Conservation (phyloP, 2,797 vertebrate genomes). For the Cynodonichthys magdalenae region DNA sequence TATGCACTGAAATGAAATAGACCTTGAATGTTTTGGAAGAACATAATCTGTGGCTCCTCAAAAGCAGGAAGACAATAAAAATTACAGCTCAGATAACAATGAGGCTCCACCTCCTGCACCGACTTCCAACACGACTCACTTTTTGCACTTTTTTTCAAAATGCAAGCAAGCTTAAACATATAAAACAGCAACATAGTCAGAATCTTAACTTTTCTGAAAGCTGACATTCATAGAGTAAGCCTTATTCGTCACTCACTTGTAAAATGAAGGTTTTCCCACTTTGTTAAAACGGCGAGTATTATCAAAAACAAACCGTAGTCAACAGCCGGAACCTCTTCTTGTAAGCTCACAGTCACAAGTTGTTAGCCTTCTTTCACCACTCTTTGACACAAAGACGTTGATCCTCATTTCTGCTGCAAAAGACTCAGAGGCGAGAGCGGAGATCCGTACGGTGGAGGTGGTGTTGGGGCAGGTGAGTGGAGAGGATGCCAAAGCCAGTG, state of each 20-base stretch:
- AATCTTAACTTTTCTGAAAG: conserved; percentile 1
- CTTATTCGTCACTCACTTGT: conserved; percentile 82
- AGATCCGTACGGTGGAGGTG: conserved; percentile 62
- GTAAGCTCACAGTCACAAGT: conserved; percentile 82
- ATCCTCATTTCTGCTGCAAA: conserved; percentile 84
- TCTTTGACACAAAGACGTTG: conserved; percentile 83
- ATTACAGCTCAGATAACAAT: conserved; percentile 37
- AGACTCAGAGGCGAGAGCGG: conserved; percentile 65
- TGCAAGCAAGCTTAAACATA: no score
- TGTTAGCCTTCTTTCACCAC: conserved; percentile 58
- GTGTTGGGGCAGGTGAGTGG: conserved; percentile 71
- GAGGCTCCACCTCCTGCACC: conserved; percentile 29
- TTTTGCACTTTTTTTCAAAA: no score
- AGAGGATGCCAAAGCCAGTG: conserved; percentile 73
- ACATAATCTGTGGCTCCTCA: conserved; percentile 28
- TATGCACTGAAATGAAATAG: conserved; percentile 26
- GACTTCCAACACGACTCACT: conserved; percentile 15
- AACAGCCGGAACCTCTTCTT: conserved; percentile 85
- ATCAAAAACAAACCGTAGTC: conserved; percentile 79
- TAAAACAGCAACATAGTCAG: not conserved
- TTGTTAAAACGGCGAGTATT: conserved; percentile 50
- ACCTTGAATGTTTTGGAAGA: conserved; percentile 8
- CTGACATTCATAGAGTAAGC: conserved; percentile 20
- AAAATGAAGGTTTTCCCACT: conserved; percentile 85
- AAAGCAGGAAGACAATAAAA: conserved; percentile 44